Evolutionary conservation across 2,113 vertebrate species (phyloP), one percentile per base, ranked within the genome.

Genomic region (Nicator chloris): DNA sequence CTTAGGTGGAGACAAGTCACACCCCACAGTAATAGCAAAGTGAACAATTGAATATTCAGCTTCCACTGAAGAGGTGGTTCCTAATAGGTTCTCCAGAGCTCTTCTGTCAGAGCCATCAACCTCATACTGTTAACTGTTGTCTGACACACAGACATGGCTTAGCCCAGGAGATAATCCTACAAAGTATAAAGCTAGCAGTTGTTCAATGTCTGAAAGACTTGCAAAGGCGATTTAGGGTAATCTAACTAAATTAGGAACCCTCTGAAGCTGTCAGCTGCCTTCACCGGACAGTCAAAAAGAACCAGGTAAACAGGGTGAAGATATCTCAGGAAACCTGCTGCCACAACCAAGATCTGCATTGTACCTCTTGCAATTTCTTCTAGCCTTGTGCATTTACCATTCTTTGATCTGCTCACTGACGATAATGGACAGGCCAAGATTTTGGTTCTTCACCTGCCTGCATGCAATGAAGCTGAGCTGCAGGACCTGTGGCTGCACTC

Each of bases 141-240:
- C 53, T 90, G 54, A 69, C 56, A 73, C 42, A 56, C 35, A 63
- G 75, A 90, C 63, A 18, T 47, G 80, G 79, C 71, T 66, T 31
- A 66, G 49, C 21, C 51, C 40, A 86, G 42, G 50, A 80, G 64
- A 88, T 83, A 94, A 95, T 88, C 66, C 75, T 65, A 44, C 59
- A 22, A 42, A 86, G 82, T 27, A 77, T 35, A 92, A 93, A 81
- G 51, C 68, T 4, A 94, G 59, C 88, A 94, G 68, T 77, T 63
- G 71, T 54, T 77, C 79, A 81, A 57, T 44, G 82, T 66, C 95
- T 88, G 86, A 50, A 86, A 86, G 59, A 77, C 59, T 70, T 83
- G 33, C 71, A 86, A 94, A 93, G 60, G 71, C 59, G 42, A 93
- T 88, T 96, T 88, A 77, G 31, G 37, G n/a, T 84, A 88, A 92